Evolutionary conservation across 2,888 invertebrate genomes (phyloP), one percentile per base, ranked within the genome.

Genomic region (Drosophila setosimentum): DNA sequence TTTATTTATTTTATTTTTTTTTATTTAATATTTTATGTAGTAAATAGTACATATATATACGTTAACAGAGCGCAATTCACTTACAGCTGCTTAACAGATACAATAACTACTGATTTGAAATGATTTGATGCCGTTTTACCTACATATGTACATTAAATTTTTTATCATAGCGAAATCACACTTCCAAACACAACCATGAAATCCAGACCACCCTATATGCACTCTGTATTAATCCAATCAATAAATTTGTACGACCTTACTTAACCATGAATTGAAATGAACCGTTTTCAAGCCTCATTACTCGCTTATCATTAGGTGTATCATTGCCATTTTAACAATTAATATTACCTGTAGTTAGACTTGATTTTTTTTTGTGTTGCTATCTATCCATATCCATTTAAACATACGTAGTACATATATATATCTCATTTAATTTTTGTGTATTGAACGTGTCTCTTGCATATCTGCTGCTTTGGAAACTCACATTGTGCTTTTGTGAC

Each of bases 401-500:
- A 37, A 37, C 5, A 27, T 30, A 33, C 37, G 27, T 51, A 45
- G 13, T 64, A 18, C 10, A 66, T n/a, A 42, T 18, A 35, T 42
- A 53, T 67, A 68, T 64, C 27, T 71, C 79, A 79, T 79, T 80
- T 65, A 71, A 64, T 54, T 61, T 63, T 61, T 80, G 67, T 70
- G 40, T 53, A 37, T 73, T 69, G 50, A 75, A 63, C 66, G 80
- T 72, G 70, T 83, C 68, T 83, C 59, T 85, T 86, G 71, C 80
- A 87, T 87, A 82, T 76, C 16, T 59, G 81, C 78, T 72, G 79
- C 84, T 83, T 45, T 80, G 83, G 83, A 85, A 75, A 75, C 74
- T 86, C 88, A 78, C 87, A 75, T 71, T 83, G 83, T 69, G 83
- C 76, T 73, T 83, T 65, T 82, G 78, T 86, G 81, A 78, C 78